Base-by-base conservation (phyloP, 64 coral and sea anemone species). In the Stichodactyla mertensii region DNA sequence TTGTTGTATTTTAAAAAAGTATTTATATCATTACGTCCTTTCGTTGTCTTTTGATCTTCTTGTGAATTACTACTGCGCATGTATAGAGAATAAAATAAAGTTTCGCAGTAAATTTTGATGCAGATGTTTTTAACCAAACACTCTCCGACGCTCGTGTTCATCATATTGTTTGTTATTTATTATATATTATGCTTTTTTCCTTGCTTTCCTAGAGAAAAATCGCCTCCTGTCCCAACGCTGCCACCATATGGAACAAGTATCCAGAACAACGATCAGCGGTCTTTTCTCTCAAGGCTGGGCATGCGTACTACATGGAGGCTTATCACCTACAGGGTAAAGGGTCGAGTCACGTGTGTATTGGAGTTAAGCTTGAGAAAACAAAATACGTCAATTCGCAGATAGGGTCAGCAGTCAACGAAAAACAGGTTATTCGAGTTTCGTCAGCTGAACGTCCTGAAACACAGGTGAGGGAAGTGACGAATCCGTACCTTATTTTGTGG, bases 351-450 rank as follows among this genome's bases (percentile, higher is more conserved):
- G 24, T 89, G 83, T 45, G 23, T 4, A 82, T 93, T 86, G 92
- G 92, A 59, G 92, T 93, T 5, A 93, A 93, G 56, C 52, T 89
- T 82, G 79, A 89, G 52, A 86, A 89, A 24, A 93, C 92, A 36
- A 87, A 80, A 57, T 86, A 86, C 51, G 92, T 93, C 11, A 89
- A 89, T 71, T 93, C 92, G 24, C 92, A 93, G 62, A 82, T 86
- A 54, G 79, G 88, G 13, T 86, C 87, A 36, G 92, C 92, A 22
- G 88, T 89, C 6, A 93, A 93, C 57, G 92, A 93, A 23, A 93
- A 89, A 57, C 92, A 93, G 61, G 36, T 70, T 78, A 89, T 93
- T 16, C 36, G 26, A 12, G 36, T 86, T 52, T 57, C 10, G 16
- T 89, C 92, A n/a, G 31, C 79, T 28, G 27, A 83, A 77, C 45